Base-by-base conservation (phyloP, 2,113 vertebrate species). In the Pionites leucogaster region DNA sequence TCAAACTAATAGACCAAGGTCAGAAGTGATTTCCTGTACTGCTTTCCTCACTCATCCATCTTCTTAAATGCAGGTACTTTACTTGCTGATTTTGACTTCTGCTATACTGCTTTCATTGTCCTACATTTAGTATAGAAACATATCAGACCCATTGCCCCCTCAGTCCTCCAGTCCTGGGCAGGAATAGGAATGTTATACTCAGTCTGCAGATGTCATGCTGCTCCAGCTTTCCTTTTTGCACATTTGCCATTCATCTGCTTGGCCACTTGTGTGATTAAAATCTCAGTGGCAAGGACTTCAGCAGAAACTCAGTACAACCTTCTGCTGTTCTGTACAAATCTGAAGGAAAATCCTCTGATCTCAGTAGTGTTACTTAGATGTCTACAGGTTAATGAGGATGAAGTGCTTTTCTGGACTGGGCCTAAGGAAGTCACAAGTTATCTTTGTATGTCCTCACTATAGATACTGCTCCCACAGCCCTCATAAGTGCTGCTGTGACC, bases 151-250 rank as follows among this genome's bases (percentile, higher is more conserved):
- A 1, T 1, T 1, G 25, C 8, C 5, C 37, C n/a, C 39, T n/a
- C 17, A 17, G 15, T 20, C 18, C 55, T 53, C 10, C 35, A 42
- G 22, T 25, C 47, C 46, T 33, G 23, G 17, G 35, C 37, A 39
- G 71, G 53, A 70, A 39, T 2, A 19, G 50, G 31, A 82, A 28
- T 0, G 0, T 37, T n/a, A 9, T 52, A 27, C 62, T 53, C 1
- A 2, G 5, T 52, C 60, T 67, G 41, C 35, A 78, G 53, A 35
- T 31, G 18, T 37, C 8, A 0, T 0, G 0, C 15, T 59, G 27
- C 23, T 88, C 42, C 41, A 70, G 1, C 1, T 0, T 70, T 82
- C 41, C 22, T 37, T 13, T 17, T 41, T 23, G 50, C 25, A 16
- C 2, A 0, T 64, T 67, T 35, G 16, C 52, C 7, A 3, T 53